These are phyloP conservation scores for Maconellicoccus hirsutus DNA, from an alignment of 1,140 invertebrate genomes.

Conservation along the genomic window DNA sequence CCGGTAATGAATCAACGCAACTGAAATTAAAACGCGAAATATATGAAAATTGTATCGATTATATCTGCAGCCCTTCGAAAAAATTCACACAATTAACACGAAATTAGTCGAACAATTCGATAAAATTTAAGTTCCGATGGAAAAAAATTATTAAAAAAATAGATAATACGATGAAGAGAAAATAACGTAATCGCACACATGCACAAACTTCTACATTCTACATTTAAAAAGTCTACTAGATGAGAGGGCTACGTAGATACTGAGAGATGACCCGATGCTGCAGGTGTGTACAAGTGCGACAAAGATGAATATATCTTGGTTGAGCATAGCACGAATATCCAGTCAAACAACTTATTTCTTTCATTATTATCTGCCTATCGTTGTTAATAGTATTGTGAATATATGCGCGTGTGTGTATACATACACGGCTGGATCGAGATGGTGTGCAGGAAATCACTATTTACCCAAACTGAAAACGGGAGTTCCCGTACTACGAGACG, in stretches of 20 bases:
- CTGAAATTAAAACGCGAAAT: too few species aligned
- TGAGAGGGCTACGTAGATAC: slow-evolving; percentile 17
- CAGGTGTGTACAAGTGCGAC: slow-evolving; percentile 16
- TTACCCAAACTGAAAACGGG: slow-evolving; percentile 15
- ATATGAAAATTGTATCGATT: too few species aligned
- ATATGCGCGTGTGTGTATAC: slow-evolving; percentile 6
- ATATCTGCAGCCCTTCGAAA: too few species aligned
- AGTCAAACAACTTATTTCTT: slow-evolving; percentile 22
- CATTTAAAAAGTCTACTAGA: slow-evolving; percentile 21
- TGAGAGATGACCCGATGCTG: slow-evolving; percentile 19
- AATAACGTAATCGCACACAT: slow-evolving; percentile 15
- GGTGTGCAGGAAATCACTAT: slow-evolving; percentile 15
- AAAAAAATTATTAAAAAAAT: neutral
- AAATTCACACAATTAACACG: too few species aligned
- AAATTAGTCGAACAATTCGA: too few species aligned
- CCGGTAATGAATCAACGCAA: too few species aligned
- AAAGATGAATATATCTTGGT: slow-evolving; percentile 12
- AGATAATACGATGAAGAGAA: neutral
- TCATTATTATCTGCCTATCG: slow-evolving; percentile 9
- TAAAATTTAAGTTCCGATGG: neutral
- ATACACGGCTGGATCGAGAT: neutral
- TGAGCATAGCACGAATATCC: slow-evolving; percentile 15
- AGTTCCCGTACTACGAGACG: neutral
- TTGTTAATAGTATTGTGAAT: slow-evolving; percentile 22
- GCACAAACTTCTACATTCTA: neutral